Evolutionary conservation across 2,888 invertebrate species (phyloP).

Genomic region (Conops quadrifasciatus): DNA sequence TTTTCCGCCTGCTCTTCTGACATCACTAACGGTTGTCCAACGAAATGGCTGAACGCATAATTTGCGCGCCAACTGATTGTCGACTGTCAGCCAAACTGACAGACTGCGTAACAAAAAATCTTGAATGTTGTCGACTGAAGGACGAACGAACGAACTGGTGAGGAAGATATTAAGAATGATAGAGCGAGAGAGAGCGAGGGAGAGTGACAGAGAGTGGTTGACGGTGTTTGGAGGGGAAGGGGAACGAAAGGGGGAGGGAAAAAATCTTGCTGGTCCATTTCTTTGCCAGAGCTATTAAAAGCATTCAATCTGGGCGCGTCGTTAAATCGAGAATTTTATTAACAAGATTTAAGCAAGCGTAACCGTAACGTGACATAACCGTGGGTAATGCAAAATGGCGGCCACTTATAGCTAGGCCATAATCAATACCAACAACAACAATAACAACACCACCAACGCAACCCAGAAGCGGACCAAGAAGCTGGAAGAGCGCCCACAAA

Average conservation of each 20-base stretch:
- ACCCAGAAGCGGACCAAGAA: too few relatives aligned
- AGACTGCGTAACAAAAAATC: not conserved
- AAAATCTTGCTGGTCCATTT: not conserved
- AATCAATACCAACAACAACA: too few relatives aligned
- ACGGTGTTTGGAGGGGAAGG: slow-evolving; percentile 9
- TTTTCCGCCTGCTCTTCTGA: not conserved
- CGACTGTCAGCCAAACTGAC: not conserved
- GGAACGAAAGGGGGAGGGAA: not conserved
- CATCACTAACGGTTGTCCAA: not conserved
- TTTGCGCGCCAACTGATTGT: slow-evolving; percentile 2
- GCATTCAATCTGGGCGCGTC: slow-evolving; percentile 38
- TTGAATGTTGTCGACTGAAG: too few relatives aligned
- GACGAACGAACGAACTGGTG: too few relatives aligned
- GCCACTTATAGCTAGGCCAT: not conserved
- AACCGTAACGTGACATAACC: slow-evolving; percentile 40
- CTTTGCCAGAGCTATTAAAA: slow-evolving; percentile 33
- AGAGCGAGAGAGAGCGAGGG: not conserved
- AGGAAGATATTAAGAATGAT: too few relatives aligned
- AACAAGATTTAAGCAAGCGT: slow-evolving; percentile 45
- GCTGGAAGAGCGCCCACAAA: slow-evolving; percentile 39
- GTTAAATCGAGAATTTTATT: slow-evolving; percentile 41
- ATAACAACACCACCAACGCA: too few relatives aligned
- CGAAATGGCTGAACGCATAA: too few relatives aligned
- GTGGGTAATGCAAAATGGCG: slow-evolving; percentile 30
- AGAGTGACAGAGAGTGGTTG: slow-evolving; percentile 5